Evolutionary conservation across 2,113 vertebrate genomes (phyloP), one percentile per base, ranked within the genome.

Genomic region (Dendrocopos noguchii): DNA sequence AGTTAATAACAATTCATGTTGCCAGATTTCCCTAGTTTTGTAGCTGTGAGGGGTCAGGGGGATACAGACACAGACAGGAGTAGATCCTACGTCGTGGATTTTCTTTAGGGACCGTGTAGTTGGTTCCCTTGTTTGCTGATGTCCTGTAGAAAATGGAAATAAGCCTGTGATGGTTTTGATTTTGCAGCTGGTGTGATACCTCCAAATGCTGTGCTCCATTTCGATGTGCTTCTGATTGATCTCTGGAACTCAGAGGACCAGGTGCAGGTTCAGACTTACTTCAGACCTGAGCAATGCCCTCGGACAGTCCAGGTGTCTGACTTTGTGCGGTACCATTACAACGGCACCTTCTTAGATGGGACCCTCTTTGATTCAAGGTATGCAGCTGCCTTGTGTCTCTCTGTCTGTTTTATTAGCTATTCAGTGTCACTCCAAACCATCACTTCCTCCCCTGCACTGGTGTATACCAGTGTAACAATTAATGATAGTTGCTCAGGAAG

Each of bases 301-400:
- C 98, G 99, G 60, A 98, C 98, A 33, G 98, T 99, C 46, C 97
- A 99, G 96, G 99, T 99, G 72, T 99, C 99, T 1, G 99, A 99
- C 95, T 99, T 98, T 6, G 97, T 99, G 9, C 98, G 99, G 19
- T 99, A 99, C 87, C 99, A 99, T 95, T 99, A 99, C 96, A 99
- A 99, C 2, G 99, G 99, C 19, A 99, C 99, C 0, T 98, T 99
- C 94, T 93, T 99, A 71, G 99, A 99, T 8, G 99, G 99, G n/a
- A 99, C 99, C 0, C 98, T 99, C 4, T 99, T 99, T 84, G 99
- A 99, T 75, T 99, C 99, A 18, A 99, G 99, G 99, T 99, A 84
- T 1, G 29, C 44, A n/a, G 21, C 77, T 77, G 90, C 8, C 6
- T 2, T 59, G 9, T 79, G 78, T 83, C 56, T 36, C n/a, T 53